phyloP scores from a whole-genome alignment of 2,113 vertebrate genomes.

The Lepidothrix coronata region DNA sequence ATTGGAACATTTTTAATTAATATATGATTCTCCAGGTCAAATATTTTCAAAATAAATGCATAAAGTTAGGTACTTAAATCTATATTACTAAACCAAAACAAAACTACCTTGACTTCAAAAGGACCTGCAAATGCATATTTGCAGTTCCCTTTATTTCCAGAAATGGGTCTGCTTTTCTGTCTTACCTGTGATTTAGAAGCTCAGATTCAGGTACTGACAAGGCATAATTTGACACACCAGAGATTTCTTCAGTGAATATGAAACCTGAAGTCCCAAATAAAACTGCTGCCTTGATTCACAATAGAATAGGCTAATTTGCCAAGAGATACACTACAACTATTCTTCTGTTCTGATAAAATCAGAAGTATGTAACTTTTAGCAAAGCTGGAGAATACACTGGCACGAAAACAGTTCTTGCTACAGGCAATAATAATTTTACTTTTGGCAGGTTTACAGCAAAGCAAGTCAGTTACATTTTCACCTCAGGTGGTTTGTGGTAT shows the following conservation, averaged over 20 bases:
- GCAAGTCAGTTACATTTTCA: conserved; percentile 61
- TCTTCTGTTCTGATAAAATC: conserved; percentile 14
- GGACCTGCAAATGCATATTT: not conserved
- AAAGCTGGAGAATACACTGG: conserved; percentile 8
- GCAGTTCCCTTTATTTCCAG: not conserved
- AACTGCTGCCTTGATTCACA: not conserved
- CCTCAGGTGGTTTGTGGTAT: conserved; percentile 63
- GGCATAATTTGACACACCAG: not conserved
- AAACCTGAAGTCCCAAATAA: not conserved
- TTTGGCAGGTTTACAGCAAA: conserved; percentile 55
- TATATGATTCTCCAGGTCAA: not conserved
- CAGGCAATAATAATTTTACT: conserved; percentile 53
- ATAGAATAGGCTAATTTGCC: not conserved
- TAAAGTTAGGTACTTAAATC: not conserved
- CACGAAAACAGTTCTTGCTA: conserved; percentile 27
- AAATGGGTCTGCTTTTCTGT: conserved; percentile 1
- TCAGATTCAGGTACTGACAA: not conserved
- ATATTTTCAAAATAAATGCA: not conserved
- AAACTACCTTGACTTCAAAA: not conserved
- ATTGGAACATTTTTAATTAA: not conserved
- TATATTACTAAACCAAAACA: not conserved
- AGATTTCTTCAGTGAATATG: not conserved
- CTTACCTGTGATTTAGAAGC: not conserved
- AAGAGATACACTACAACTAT: not conserved
- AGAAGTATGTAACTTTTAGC: conserved; percentile 25